Evolutionary conservation across 53 echinoderm and acorn worm species (phyloP).

Genomic region (Hippasteria phrygiana): DNA sequence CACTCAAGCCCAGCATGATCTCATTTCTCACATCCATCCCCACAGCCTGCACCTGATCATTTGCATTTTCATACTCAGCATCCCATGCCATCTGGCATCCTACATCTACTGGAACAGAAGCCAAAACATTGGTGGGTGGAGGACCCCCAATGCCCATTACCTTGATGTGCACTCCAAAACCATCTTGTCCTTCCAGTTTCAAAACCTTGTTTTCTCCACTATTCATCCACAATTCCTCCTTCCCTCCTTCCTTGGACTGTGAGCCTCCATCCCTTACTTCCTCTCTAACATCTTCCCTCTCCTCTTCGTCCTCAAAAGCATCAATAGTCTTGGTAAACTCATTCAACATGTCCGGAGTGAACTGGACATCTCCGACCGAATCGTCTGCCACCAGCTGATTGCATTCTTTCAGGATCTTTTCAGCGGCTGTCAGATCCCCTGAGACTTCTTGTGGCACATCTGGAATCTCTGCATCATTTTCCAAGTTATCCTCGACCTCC

Average conservation of each 20-base stretch:
- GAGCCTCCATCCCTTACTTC: neutral
- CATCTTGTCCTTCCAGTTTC: constrained; percentile 3
- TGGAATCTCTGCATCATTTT: neutral
- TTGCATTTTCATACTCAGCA: constrained; percentile 23
- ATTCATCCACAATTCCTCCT: neutral
- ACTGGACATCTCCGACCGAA: constrained; percentile 54
- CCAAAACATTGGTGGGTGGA: neutral
- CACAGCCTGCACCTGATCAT: neutral
- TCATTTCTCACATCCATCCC: constrained; percentile 2
- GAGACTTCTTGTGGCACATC: neutral
- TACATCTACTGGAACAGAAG: constrained; percentile 37
- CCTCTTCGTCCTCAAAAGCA: constrained; percentile 50
- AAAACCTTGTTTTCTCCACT: neutral
- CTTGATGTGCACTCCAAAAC: neutral
- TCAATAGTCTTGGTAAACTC: constrained; percentile 52
- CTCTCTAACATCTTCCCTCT: neutral
- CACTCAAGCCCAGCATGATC: neutral
- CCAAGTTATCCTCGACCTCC: neutral
- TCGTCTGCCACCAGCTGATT: constrained; percentile 50
- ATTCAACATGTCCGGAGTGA: constrained; percentile 60
- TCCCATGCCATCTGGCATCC: constrained; percentile 59
- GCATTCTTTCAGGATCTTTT: constrained; percentile 49
- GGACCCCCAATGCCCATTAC: neutral
- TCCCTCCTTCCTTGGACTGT: neutral
- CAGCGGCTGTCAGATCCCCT: constrained; percentile 20